These are phyloP conservation scores for Holotrichia oblita DNA, from an alignment of 1,140 invertebrate species.

Conservation along the genomic window DNA sequence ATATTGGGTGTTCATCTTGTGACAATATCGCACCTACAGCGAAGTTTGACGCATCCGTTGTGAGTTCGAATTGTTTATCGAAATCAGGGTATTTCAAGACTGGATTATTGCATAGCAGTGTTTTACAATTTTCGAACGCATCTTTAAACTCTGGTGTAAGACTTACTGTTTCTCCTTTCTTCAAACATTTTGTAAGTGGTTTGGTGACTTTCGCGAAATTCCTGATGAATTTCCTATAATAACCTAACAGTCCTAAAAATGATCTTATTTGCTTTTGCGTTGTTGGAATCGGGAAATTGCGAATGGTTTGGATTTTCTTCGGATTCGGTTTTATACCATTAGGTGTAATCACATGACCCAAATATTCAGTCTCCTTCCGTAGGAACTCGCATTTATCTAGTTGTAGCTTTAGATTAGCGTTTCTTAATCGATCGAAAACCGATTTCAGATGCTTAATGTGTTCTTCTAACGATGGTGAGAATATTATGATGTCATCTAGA, in stretches of 20 bases:
- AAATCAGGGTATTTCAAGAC: not conserved
- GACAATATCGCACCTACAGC: not conserved
- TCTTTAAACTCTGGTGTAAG: no score
- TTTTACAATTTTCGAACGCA: slow-evolving; percentile 40
- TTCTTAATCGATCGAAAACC: not conserved
- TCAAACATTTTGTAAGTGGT: slow-evolving; percentile 42
- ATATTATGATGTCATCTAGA: slow-evolving; percentile 56
- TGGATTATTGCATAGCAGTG: slow-evolving; percentile 50
- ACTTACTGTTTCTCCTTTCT: slow-evolving; percentile 41
- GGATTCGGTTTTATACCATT: not conserved
- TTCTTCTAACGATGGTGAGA: slow-evolving; percentile 45
- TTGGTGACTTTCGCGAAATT: slow-evolving; percentile 45
- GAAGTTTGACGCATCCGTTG: slow-evolving; percentile 3
- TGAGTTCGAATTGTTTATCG: not conserved
- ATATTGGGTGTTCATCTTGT: not conserved
- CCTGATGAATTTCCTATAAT: slow-evolving; percentile 47
- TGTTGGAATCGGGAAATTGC: not conserved
- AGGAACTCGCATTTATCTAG: not conserved
- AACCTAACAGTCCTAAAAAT: slow-evolving; percentile 47
- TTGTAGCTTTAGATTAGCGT: not conserved
- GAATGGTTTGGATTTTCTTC: not conserved
- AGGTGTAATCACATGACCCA: not conserved
- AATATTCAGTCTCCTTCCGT: not conserved
- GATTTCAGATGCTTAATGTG: slow-evolving; percentile 44
- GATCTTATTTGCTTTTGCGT: slow-evolving; percentile 28